Percentiles rank a stretch among this genome's conserved stretches.
Conservation (phyloP, 2,888 invertebrate genomes). For the Synergus japonicus region DNA sequence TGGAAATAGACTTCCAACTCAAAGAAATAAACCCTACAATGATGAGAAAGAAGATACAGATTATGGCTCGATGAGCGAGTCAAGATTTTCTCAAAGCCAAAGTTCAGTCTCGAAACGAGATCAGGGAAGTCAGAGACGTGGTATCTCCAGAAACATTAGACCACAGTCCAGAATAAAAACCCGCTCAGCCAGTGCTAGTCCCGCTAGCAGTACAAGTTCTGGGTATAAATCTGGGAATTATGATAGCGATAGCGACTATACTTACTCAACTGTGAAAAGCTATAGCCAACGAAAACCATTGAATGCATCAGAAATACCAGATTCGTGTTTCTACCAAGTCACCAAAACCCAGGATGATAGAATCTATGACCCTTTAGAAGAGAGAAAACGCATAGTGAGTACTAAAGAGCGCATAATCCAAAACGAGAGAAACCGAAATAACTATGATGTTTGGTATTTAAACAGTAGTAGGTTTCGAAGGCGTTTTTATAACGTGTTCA, state of each 20-base stretch:
- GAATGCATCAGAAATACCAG: conserved; percentile 61
- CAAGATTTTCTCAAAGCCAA: conserved; percentile 30
- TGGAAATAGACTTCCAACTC: not conserved
- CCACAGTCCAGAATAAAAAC: conserved; percentile 20
- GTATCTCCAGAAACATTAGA: conserved; percentile 32
- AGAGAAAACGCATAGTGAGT: conserved; percentile 61
- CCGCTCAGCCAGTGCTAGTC: conserved; percentile 53
- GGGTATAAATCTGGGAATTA: conserved; percentile 77
- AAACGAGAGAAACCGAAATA: conserved; percentile 61
- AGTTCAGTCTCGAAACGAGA: not conserved
- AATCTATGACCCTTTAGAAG: conserved; percentile 63
- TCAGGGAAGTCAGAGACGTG: conserved; percentile 36
- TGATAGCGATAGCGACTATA: conserved; percentile 79
- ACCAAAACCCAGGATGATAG: conserved; percentile 65
- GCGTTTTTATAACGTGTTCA: conserved; percentile 84
- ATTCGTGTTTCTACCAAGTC: conserved; percentile 67
- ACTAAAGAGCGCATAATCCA: conserved; percentile 65
- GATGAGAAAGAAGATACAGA: conserved; percentile 45
- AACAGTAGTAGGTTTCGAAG: conserved; percentile 85
- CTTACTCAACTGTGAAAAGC: conserved; percentile 49
- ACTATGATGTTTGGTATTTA: conserved; percentile 74
- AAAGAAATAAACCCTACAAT: not conserved
- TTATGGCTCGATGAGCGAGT: conserved; percentile 51
- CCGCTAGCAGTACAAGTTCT: conserved; percentile 74
- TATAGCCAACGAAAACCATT: conserved; percentile 45